Conservation (phyloP, 2,888 invertebrate genomes). For the Steinernema scapterisci region DNA sequence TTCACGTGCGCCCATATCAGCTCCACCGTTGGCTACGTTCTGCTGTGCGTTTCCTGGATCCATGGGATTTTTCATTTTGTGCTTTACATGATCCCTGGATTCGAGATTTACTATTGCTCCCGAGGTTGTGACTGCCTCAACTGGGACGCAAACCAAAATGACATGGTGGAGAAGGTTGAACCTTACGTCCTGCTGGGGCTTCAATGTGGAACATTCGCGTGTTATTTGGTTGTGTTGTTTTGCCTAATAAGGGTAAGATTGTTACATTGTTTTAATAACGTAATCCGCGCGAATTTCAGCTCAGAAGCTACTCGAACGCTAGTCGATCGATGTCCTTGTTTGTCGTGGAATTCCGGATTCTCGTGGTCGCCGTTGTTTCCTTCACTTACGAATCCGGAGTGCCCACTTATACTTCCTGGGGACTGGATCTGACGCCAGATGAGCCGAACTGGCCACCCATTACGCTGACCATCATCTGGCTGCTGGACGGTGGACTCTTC, state of each 20-base stretch:
- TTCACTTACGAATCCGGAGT: not conserved
- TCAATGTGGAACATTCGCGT: too few relatives aligned
- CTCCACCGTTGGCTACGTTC: too few relatives aligned
- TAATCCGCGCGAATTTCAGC: not conserved
- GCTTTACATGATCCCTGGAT: too few relatives aligned
- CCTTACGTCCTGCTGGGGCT: too few relatives aligned
- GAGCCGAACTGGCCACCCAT: not conserved
- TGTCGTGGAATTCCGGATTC: not conserved
- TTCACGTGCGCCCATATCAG: too few relatives aligned
- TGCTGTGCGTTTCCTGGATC: too few relatives aligned
- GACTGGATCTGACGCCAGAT: not conserved
- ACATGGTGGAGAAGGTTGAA: too few relatives aligned
- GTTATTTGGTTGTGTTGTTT: too few relatives aligned
- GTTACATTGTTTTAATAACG: not conserved
- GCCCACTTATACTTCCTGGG: not conserved
- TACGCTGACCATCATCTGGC: not conserved
- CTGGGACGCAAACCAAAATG: too few relatives aligned
- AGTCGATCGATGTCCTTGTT: not conserved
- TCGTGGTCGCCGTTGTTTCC: not conserved
- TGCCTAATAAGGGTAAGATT: too few relatives aligned
- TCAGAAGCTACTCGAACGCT: not conserved
- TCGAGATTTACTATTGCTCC: too few relatives aligned
- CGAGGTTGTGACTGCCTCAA: not conserved
- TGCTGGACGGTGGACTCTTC: not conserved
- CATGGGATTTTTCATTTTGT: too few relatives aligned